Evolutionary conservation across 2,797 vertebrate species (phyloP).

Genomic region (Benthosema pterotum): DNA sequence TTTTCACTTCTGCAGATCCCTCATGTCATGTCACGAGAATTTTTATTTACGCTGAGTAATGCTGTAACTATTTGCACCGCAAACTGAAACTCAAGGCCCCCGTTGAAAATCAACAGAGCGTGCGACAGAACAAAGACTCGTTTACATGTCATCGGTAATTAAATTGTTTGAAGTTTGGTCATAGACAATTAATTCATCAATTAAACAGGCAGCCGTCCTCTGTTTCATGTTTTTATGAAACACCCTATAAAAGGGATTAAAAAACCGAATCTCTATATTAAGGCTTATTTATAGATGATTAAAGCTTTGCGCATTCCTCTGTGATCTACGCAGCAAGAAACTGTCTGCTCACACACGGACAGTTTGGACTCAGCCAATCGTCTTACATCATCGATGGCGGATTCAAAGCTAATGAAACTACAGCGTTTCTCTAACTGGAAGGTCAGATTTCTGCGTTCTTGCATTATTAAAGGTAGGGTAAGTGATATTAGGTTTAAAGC

Average conservation of each 20-base stretch:
- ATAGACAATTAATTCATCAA: conserved; percentile 61
- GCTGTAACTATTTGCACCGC: background rate
- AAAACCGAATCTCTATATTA: conserved; percentile 54
- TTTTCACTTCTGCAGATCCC: conserved; percentile 25
- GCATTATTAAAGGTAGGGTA: too few species aligned
- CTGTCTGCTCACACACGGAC: too few species aligned
- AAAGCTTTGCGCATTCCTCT: conserved; percentile 52
- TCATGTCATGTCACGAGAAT: conserved; percentile 25
- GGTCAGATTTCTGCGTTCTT: too few species aligned
- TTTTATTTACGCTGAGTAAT: conserved; percentile 7
- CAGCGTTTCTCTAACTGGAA: too few species aligned
- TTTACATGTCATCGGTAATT: conserved; percentile 33
- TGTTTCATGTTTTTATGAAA: conserved; percentile 68
- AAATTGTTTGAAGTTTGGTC: conserved; percentile 60
- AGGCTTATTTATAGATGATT: conserved; percentile 60
- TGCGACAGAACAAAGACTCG: conserved; percentile 36
- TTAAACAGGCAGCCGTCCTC: conserved; percentile 46
- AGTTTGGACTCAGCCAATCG: too few species aligned
- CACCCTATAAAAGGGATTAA: conserved; percentile 67
- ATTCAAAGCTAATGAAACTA: too few species aligned
- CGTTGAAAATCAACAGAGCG: conserved; percentile 44
- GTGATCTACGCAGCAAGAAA: conserved; percentile 48
- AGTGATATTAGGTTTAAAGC: too few species aligned
- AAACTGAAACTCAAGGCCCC: conserved; percentile 29
- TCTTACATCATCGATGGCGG: too few species aligned